These are phyloP conservation scores for Muntiacus muntjak DNA, from an alignment of 2,113 vertebrate genomes.

Conservation along the genomic window DNA sequence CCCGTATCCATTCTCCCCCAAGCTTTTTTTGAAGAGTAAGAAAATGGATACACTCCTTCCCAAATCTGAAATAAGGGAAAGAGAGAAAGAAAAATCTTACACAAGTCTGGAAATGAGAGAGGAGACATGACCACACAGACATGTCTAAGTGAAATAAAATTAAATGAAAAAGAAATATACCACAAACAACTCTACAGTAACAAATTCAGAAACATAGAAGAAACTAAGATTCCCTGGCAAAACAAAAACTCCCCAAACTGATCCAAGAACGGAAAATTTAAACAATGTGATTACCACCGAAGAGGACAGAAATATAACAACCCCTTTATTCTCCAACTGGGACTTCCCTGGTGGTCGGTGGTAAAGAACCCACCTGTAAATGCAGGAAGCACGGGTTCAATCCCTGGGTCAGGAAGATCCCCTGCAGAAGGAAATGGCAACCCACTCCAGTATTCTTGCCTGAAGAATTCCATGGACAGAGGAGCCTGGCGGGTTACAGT, in stretches of 20 bases:
- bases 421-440: neutral
- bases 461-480: neutral
- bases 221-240: neutral
- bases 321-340: neutral
- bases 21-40: neutral
- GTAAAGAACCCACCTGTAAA: neutral
- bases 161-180: neutral
- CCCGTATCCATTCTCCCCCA: neutral
- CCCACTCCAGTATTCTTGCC: neutral
- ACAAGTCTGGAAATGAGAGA: neutral
- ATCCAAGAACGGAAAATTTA: neutral
- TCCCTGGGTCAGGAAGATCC: neutral
- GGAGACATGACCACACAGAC: neutral
- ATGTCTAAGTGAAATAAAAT: neutral
- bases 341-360: neutral
- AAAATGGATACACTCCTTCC: neutral
- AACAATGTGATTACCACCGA: neutral
- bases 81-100: neutral
- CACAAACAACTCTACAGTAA: neutral
- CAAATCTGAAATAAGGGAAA: neutral
- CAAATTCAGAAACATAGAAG: neutral
- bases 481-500: neutral
- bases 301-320: neutral
- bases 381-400: neutral
- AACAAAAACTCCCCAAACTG: neutral